Conservation (phyloP, 2,797 vertebrate genomes). For the Micromesistius poutassou region DNA sequence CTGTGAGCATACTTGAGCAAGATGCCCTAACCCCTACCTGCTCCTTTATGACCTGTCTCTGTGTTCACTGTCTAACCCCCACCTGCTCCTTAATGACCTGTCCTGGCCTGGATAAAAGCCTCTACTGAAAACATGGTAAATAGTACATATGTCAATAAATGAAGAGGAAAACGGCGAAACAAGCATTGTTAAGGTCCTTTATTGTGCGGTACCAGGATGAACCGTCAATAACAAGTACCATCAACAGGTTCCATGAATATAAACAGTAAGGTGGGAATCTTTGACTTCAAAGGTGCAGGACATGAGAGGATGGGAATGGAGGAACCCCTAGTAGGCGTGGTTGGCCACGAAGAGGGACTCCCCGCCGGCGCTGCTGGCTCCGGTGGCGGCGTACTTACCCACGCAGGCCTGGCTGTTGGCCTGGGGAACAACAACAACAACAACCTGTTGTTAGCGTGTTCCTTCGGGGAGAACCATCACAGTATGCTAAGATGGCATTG, state of each 20-base stretch:
- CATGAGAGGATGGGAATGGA: conserved; percentile 64
- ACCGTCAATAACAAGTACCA: not conserved
- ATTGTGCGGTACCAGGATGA: not conserved
- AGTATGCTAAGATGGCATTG: not conserved
- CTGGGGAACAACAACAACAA: conserved; percentile 57
- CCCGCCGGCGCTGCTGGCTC: conserved; percentile 75
- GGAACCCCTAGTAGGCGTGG: conserved; percentile 80
- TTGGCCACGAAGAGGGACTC: conserved; percentile 86
- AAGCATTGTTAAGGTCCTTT: not conserved
- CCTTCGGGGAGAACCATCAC: not conserved
- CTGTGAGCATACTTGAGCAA: no score
- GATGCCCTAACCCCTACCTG: not conserved
- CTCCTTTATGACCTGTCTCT: not conserved
- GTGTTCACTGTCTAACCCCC: no score
- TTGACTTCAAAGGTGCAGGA: conserved; percentile 43
- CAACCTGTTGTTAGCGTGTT: not conserved
- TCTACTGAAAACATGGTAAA: no score
- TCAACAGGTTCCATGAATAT: conserved; percentile 22
- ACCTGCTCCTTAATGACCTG: no score
- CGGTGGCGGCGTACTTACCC: conserved; percentile 80
- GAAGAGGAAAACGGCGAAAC: not conserved
- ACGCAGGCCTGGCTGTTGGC: conserved; percentile 81
- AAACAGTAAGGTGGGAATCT: conserved; percentile 59
- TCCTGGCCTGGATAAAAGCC: not conserved
- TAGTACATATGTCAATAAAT: not conserved